These are phyloP conservation scores for Machimus atricapillus DNA, from an alignment of 2,888 invertebrate species.

Conservation along the genomic window DNA sequence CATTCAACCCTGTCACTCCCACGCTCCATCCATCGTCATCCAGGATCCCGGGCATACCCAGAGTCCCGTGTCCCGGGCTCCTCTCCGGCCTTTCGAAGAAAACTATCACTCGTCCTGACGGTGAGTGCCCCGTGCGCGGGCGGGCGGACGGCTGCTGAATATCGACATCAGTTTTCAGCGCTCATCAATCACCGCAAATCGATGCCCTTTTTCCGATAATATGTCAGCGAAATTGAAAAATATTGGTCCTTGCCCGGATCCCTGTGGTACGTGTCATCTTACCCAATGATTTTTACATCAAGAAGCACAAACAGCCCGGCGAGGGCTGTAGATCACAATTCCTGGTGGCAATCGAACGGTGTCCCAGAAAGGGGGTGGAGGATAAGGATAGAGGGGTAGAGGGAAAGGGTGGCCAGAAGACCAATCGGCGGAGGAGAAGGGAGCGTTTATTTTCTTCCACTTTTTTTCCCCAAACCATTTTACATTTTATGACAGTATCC, in stretches of 20 bases:
- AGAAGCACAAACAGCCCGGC: conserved; percentile 20
- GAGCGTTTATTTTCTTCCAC: conserved; percentile 1
- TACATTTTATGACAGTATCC: conserved; percentile 1
- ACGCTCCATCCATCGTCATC: neutral
- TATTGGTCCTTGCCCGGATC: conserved; percentile 35
- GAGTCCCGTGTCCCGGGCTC: neutral
- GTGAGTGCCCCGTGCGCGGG: neutral
- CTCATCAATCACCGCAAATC: conserved; percentile 39
- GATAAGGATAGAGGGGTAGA: neutral
- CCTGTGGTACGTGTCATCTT: conserved; percentile 40
- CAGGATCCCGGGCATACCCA: neutral
- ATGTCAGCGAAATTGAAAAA: conserved; percentile 40
- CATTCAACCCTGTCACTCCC: conserved; percentile 36
- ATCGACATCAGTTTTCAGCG: conserved; percentile 39
- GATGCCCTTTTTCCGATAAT: conserved; percentile 40
- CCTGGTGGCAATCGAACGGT: conserved; percentile 8
- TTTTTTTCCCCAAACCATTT: neutral
- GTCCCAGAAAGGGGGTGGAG: neutral
- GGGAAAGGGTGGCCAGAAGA: neutral
- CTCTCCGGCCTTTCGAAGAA: neutral
- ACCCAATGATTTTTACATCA: conserved; percentile 37
- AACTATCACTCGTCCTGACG: conserved; percentile 34
- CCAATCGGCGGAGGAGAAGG: neutral
- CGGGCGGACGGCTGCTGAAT: neutral
- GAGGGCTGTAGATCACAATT: conserved; percentile 7